Conservation (phyloP, 2,797 vertebrate species). For the Telmatherina bonti region DNA sequence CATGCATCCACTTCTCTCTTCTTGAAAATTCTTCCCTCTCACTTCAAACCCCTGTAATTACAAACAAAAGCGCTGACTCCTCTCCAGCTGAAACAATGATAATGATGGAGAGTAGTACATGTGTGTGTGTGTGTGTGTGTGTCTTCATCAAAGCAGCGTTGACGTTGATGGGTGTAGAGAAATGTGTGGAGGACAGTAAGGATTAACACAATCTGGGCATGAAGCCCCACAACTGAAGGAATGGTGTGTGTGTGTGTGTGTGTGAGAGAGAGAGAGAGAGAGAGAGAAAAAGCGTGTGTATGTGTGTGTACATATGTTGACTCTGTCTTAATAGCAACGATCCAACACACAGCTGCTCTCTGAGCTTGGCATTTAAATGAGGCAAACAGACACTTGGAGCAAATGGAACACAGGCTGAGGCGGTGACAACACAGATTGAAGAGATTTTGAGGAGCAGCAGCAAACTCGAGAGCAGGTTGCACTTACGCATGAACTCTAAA, state of each 20-base stretch:
- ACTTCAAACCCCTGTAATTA: slow-evolving; percentile 85
- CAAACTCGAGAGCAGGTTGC: slow-evolving; percentile 59
- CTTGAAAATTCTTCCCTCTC: slow-evolving; percentile 76
- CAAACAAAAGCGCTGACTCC: slow-evolving; percentile 86
- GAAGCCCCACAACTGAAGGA: slow-evolving; percentile 67
- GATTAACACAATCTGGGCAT: slow-evolving; percentile 83
- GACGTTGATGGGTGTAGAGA: slow-evolving; percentile 78
- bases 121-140: slow-evolving; percentile 50
- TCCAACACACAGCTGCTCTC: slow-evolving; percentile 77
- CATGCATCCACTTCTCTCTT: slow-evolving; percentile 74
- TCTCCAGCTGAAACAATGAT: slow-evolving; percentile 84
- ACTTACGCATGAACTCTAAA: slow-evolving; percentile 16
- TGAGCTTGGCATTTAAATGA: slow-evolving; percentile 77
- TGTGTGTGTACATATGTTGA: slow-evolving; percentile 66
- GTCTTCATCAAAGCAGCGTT: slow-evolving; percentile 77
- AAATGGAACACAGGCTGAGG: slow-evolving; percentile 73
- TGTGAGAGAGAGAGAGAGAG: slow-evolving; percentile 49
- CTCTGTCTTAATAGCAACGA: slow-evolving; percentile 75
- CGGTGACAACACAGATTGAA: slow-evolving; percentile 61
- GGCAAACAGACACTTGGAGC: slow-evolving; percentile 71
- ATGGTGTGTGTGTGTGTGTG: slow-evolving; percentile 47
- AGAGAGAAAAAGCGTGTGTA: slow-evolving; percentile 46
- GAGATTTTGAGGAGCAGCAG: slow-evolving; percentile 47
- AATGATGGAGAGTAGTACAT: slow-evolving; percentile 77
- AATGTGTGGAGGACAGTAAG: slow-evolving; percentile 78